Percentiles rank a stretch among this genome's conserved stretches.
Conservation (phyloP, 1,140 invertebrate species). For the Andricus grossulariae region DNA sequence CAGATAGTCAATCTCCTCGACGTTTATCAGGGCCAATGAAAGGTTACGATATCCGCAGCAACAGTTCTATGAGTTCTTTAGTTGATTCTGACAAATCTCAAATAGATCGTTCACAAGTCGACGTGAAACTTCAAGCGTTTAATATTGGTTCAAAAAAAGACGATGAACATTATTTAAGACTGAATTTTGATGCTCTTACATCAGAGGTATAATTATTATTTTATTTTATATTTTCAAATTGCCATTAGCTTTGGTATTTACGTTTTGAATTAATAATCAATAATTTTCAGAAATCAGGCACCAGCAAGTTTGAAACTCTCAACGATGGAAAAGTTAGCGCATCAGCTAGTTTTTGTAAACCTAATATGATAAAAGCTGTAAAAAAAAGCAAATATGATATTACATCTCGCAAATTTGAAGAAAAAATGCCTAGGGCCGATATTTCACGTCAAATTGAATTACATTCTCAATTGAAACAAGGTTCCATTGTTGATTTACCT, state of each 20-base stretch:
- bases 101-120: slow-evolving; percentile 66
- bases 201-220: slow-evolving; percentile 28
- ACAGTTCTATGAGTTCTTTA: slow-evolving; percentile 72
- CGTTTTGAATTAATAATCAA: not conserved
- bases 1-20: slow-evolving; percentile 71
- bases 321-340: slow-evolving; percentile 47
- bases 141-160: slow-evolving; percentile 55
- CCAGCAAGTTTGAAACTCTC: slow-evolving; percentile 47
- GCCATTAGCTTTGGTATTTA: not conserved
- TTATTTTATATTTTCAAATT: not conserved
- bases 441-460: slow-evolving; percentile 60
- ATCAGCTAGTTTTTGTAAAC: slow-evolving; percentile 32
- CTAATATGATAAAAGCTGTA: slow-evolving; percentile 33
- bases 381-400: slow-evolving; percentile 65
- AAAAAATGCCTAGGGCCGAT: slow-evolving; percentile 70
- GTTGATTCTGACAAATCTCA: slow-evolving; percentile 74
- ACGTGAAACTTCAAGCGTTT: slow-evolving; percentile 52
- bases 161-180: slow-evolving; percentile 35
- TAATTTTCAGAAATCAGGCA: slow-evolving; percentile 41
- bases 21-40: slow-evolving; percentile 74
- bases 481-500: slow-evolving; percentile 19
- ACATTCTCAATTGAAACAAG: slow-evolving; percentile 50
- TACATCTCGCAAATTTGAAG: slow-evolving; percentile 69
- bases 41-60: slow-evolving; percentile 73
- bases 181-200: slow-evolving; percentile 39